Evolutionary conservation across 1,140 invertebrate genomes (phyloP), one percentile per base, ranked within the genome.

Genomic region (Steinernema feltiae): DNA sequence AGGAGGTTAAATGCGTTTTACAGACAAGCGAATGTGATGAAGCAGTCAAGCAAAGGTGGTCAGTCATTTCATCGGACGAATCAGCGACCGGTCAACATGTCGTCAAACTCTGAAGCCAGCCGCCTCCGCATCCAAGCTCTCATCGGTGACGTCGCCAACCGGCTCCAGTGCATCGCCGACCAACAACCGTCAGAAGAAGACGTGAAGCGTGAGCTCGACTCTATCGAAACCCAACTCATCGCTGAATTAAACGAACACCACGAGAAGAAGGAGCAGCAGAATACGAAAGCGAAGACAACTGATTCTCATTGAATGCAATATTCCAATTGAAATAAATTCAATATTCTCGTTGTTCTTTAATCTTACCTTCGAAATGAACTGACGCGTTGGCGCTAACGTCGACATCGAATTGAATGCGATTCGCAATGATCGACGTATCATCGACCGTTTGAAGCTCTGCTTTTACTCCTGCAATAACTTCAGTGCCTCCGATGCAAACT

Each of bases 361-460:
- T 18, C 72, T 73, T 79, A 76, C 76, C 76, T 70, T 78, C 74
- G 46, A 77, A 77, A 17, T 79, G 76, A 12, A 75, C 74, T 18
- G 76, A 31, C 46, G 76, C 76, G 69, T 77, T 77, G 1, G 76
- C 76, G 32, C 74, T 78, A 24, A 75, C 35, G 30, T 77, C 76
- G 0, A 77, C 69, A 12, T 31, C 31, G 35, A 77, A 77, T 21
- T 31, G 48, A n/a, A 77, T 12, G 29, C 48, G 12, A 32, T 77
- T 41, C 7, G 1, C 17, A 1, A 70, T 75, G 3, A 24, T 32
- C 1, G 76, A 69, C 21, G 76, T 46, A 70, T 77, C 76, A 1
- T 77, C 76, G 12, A 76, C 72, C 2, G 32, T 32, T 41, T 77
- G 74, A 1, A 73, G 32, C 32, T 73, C 72, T 2, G 32, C 27